Evolutionary conservation across 2,888 invertebrate genomes (phyloP).

Genomic region (Ophonus ardosiacus): DNA sequence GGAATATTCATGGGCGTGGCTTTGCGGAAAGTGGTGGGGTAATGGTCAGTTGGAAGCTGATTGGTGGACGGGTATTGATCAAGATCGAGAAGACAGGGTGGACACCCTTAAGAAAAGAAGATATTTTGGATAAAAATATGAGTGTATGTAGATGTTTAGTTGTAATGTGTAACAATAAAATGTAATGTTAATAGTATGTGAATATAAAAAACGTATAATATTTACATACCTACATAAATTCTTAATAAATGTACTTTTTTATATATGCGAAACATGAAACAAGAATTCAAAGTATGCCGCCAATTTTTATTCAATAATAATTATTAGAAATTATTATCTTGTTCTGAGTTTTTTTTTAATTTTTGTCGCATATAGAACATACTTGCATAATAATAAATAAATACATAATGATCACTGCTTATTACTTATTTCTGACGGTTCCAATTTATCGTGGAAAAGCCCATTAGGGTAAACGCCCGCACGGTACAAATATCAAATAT

Average conservation of each 20-base stretch:
- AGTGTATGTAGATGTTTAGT: neutral
- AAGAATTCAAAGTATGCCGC: neutral
- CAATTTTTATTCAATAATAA: neutral
- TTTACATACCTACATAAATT: neutral
- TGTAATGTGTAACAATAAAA: neutral
- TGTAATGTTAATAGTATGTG: neutral
- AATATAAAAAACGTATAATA: neutral
- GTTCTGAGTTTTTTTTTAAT: no score
- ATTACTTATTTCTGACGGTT: no score
- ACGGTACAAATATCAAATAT: no score
- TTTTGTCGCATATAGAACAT: no score
- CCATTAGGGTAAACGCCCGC: no score
- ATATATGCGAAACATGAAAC: neutral
- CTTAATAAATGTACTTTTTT: neutral
- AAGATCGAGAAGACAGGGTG: neutral
- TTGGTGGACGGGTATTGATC: neutral
- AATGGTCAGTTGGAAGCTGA: neutral
- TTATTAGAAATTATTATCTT: neutral
- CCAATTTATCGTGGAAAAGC: no score
- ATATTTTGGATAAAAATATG: neutral
- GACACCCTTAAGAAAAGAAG: neutral
- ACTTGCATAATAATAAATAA: no score
- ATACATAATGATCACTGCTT: no score
- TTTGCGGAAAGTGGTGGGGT: neutral
- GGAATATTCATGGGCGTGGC: neutral